Percentiles rank a stretch among this genome's conserved stretches.
Conservation (phyloP, 1,140 invertebrate species). For the Drosophila repleta region DNA sequence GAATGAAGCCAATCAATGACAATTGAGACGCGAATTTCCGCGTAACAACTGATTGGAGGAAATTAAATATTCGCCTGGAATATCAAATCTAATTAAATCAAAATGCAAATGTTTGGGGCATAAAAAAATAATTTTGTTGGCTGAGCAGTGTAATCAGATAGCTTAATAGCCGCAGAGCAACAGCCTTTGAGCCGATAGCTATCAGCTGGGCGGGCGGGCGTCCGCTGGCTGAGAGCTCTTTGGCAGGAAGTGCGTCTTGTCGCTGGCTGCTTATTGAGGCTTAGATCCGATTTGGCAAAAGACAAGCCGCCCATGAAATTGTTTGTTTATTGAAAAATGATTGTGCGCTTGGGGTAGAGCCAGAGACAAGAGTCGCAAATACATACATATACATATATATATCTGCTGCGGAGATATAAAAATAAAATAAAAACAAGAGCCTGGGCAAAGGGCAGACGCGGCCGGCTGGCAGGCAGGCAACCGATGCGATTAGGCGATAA, state of each 20-base stretch:
- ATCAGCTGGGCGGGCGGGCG: slow-evolving; percentile 38
- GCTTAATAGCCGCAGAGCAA: slow-evolving; percentile 26
- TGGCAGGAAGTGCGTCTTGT: slow-evolving; percentile 76
- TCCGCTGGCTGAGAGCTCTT: slow-evolving; percentile 11
- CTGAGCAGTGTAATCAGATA: slow-evolving; percentile 61
- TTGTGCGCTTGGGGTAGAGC: slow-evolving; percentile 50
- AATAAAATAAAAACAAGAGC: slow-evolving; percentile 31
- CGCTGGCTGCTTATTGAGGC: slow-evolving; percentile 80
- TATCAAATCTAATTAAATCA: not conserved
- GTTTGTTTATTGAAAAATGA: slow-evolving; percentile 83
- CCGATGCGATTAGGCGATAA: slow-evolving; percentile 81
- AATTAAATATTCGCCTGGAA: too few relatives aligned
- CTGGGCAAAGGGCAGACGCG: slow-evolving; percentile 19
- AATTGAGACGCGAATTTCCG: too few relatives aligned
- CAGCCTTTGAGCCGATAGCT: slow-evolving; percentile 58
- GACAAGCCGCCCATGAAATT: slow-evolving; percentile 81
- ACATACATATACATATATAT: slow-evolving; percentile 3
- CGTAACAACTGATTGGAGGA: too few relatives aligned
- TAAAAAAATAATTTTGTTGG: not conserved
- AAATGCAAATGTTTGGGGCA: slow-evolving; percentile 5
- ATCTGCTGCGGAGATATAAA: not conserved
- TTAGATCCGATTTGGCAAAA: slow-evolving; percentile 80
- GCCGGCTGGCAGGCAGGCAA: slow-evolving; percentile 56
- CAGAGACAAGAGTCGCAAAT: slow-evolving; percentile 13
- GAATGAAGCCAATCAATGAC: not conserved